Percentiles rank a stretch among this genome's conserved stretches.
phyloP scores from a whole-genome alignment of 2,113 vertebrate genomes.

The Erinaceus europaeus region DNA sequence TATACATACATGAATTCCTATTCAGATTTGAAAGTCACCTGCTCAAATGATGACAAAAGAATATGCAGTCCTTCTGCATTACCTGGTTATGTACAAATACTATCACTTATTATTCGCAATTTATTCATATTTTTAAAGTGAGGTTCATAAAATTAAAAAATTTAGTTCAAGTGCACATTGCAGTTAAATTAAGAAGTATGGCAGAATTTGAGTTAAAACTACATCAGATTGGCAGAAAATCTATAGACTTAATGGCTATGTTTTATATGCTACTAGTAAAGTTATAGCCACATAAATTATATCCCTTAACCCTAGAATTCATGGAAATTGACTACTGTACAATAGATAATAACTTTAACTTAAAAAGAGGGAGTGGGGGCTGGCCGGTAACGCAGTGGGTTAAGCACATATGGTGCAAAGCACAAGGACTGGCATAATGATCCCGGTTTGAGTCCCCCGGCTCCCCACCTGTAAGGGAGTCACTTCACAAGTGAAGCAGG shows the following conservation, averaged over 20 bases:
- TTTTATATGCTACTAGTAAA: constrained; percentile 27
- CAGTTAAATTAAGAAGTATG: constrained; percentile 30
- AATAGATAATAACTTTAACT: background rate
- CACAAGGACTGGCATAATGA: no score
- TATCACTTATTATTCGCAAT: background rate
- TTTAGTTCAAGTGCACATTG: background rate
- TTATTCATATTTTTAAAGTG: background rate
- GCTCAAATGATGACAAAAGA: constrained; percentile 40
- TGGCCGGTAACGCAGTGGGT: no score
- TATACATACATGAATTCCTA: background rate
- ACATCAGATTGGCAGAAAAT: constrained; percentile 35
- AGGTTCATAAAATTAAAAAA: constrained; percentile 6
- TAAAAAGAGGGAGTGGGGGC: no score
- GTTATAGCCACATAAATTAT: constrained; percentile 4
- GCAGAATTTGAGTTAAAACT: constrained; percentile 18
- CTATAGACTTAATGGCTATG: background rate
- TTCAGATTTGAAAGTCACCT: constrained; percentile 24
- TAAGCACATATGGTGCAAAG: no score
- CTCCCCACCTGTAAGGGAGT: no score
- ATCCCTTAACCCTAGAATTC: constrained; percentile 6
- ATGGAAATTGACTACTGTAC: constrained; percentile 16
- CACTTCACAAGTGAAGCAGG: no score
- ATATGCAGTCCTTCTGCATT: background rate
- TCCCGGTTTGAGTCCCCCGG: no score
- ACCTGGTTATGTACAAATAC: background rate